Evolutionary conservation across 2,888 invertebrate species (phyloP), one percentile per base, ranked within the genome.

Genomic region (Tricholauxania praeusta): DNA sequence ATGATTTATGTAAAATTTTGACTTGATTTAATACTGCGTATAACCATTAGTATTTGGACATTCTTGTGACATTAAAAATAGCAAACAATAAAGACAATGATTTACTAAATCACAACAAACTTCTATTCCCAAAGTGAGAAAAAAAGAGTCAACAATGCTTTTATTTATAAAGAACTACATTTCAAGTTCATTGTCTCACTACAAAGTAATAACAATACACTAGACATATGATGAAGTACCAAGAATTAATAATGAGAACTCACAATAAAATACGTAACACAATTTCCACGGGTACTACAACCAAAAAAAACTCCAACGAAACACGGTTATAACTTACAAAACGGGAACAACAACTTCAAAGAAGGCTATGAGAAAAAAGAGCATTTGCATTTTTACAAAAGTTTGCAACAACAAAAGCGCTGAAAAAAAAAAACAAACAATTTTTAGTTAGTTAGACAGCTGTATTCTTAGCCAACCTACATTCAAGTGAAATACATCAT

Each of bases 351-450:
- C 78, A 76, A 72, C 64, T 76, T 70, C 62, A 76, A 75, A 81
- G 79, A 79, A 79, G 83, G 83, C 80, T 82, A 81, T 84, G 84
- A 80, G 83, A 84, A 78, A 72, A 75, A 12, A 76, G 4, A 28
- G 3, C 22, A 82, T 84, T 83, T 81, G 79, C 80, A 82, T 82
- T 84, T 85, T 84, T 84, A 78, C 84, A 84, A 82, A 80, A 80
- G 80, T 77, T 75, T 59, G 51, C 15, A 32, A 55, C 12, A 32
- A 47, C n/a, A 15, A 32, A 17, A 52, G 17, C n/a, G 52, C 32
- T 14, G 17, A 22, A 47, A 47, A 19, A 3, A 15, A 22, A 12
- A 12, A 19, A 28, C 22, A 14, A 32, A 8, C 14, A n/a, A 55
- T 32, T 55, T 55, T 67, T 19, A 28, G 49, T 28, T 22, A 5